Evolutionary conservation across 2,797 vertebrate species (phyloP).

Genomic region (Botia almorhae): DNA sequence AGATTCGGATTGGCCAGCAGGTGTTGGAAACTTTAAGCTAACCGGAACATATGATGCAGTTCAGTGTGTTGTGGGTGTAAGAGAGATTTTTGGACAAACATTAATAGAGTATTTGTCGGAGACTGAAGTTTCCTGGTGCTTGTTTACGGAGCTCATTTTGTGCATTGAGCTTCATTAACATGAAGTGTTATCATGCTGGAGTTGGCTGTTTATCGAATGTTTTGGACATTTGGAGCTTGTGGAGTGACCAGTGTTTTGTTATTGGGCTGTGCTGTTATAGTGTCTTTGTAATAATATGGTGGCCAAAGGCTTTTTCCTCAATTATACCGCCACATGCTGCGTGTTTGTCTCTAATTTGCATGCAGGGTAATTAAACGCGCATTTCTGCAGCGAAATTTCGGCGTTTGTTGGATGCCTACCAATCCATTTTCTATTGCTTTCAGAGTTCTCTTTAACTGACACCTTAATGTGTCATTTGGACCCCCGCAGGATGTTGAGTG

Average conservation of each 20-base stretch:
- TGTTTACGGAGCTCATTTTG: not conserved
- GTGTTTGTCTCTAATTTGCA: slow-evolving; percentile 47
- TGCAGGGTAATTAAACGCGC: slow-evolving; percentile 58
- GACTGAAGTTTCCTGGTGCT: not conserved
- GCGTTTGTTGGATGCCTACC: slow-evolving; percentile 31
- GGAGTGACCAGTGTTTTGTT: not conserved
- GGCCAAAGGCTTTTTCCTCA: slow-evolving; percentile 42
- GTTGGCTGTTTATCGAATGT: not conserved
- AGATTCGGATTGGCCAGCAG: not conserved
- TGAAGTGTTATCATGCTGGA: not conserved
- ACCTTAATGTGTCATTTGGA: slow-evolving; percentile 35
- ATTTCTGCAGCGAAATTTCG: slow-evolving; percentile 23
- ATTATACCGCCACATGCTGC: slow-evolving; percentile 50
- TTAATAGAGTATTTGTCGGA: not conserved
- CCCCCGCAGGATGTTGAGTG: slow-evolving; percentile 41
- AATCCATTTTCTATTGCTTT: slow-evolving; percentile 39
- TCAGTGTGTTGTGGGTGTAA: not conserved
- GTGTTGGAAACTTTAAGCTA: slow-evolving; percentile 5
- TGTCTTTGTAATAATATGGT: slow-evolving; percentile 19
- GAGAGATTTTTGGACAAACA: not conserved
- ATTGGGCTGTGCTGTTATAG: slow-evolving; percentile 1
- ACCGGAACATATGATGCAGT: not conserved
- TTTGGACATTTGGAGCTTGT: slow-evolving; percentile 11
- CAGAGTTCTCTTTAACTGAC: slow-evolving; percentile 16
- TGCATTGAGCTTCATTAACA: slow-evolving; percentile 13